These are phyloP conservation scores for Oscheius sp. DNA, from an alignment of 2,888 invertebrate genomes.

Conservation along the genomic window DNA sequence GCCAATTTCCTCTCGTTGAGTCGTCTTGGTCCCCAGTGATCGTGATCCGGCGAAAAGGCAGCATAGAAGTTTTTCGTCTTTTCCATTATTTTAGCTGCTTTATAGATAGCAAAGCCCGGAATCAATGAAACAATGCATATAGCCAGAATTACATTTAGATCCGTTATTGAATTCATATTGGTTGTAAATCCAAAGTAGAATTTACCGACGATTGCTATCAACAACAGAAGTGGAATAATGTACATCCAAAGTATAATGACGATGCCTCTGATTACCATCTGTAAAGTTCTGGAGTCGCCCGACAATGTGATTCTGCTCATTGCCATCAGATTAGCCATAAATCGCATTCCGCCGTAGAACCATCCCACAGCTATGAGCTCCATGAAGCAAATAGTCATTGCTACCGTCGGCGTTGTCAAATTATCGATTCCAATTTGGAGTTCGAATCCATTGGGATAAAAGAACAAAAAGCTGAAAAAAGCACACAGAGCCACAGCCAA, in stretches of 20 bases:
- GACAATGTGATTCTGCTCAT: background rate
- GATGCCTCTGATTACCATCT: background rate
- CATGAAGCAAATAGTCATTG: background rate
- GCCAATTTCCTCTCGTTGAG: too few relatives aligned
- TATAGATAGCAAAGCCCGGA: too few relatives aligned
- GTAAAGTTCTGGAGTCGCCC: background rate
- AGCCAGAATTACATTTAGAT: too few relatives aligned
- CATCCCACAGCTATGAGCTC: slow-evolving; percentile 1
- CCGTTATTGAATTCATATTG: too few relatives aligned
- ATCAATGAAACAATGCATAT: too few relatives aligned
- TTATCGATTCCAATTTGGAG: background rate
- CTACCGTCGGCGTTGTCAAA: background rate
- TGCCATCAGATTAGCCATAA: slow-evolving; percentile 13
- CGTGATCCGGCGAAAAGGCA: background rate
- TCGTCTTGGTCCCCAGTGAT: background rate
- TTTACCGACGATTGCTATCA: background rate
- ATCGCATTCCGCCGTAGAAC: background rate
- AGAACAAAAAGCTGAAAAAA: background rate
- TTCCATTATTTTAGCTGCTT: too few relatives aligned
- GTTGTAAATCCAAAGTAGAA: too few relatives aligned
- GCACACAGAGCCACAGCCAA: background rate
- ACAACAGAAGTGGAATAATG: background rate
- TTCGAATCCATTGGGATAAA: background rate
- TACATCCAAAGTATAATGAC: background rate
- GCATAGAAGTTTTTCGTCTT: background rate